Conservation (phyloP, 2,888 invertebrate genomes). For the Pristionchus fissidentatus region DNA sequence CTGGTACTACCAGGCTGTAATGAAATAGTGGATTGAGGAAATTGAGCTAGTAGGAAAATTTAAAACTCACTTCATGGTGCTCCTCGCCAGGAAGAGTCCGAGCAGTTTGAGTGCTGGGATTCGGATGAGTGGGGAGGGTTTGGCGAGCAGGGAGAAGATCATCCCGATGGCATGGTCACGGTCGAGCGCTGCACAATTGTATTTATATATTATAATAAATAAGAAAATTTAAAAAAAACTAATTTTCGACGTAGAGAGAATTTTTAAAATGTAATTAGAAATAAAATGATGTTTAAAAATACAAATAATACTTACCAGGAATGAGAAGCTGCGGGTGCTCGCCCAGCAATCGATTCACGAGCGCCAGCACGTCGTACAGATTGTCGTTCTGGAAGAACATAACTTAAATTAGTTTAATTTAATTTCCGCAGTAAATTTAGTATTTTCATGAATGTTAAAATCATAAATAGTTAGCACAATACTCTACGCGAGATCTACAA, state of each 20-base stretch:
- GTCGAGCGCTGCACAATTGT: slow-evolving; percentile 82
- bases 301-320: slow-evolving; percentile 82
- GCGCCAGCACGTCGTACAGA: slow-evolving; percentile 95
- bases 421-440: background rate
- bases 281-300: too few relatives aligned
- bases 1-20: background rate
- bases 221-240: too few relatives aligned
- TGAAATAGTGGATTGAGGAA: background rate
- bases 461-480: background rate
- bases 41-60: slow-evolving; percentile 30
- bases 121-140: slow-evolving; percentile 94
- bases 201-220: background rate
- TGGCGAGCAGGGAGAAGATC: slow-evolving; percentile 95
- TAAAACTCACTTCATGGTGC: slow-evolving; percentile 94
- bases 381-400: slow-evolving; percentile 87
- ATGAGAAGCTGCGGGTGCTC: slow-evolving; percentile 94
- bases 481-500: background rate
- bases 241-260: too few relatives aligned
- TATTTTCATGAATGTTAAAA: background rate
- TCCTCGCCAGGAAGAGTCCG: slow-evolving; percentile 96
- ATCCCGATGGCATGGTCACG: slow-evolving; percentile 94
- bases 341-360: slow-evolving; percentile 95
- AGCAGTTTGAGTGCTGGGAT: slow-evolving; percentile 95
- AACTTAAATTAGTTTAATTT: background rate
- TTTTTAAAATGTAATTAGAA: too few relatives aligned